A percentile compares a stretch with the other conserved stretches of the same genome.
Conservation (phyloP, 2,797 vertebrate species). For the Myripristis jacobus region DNA sequence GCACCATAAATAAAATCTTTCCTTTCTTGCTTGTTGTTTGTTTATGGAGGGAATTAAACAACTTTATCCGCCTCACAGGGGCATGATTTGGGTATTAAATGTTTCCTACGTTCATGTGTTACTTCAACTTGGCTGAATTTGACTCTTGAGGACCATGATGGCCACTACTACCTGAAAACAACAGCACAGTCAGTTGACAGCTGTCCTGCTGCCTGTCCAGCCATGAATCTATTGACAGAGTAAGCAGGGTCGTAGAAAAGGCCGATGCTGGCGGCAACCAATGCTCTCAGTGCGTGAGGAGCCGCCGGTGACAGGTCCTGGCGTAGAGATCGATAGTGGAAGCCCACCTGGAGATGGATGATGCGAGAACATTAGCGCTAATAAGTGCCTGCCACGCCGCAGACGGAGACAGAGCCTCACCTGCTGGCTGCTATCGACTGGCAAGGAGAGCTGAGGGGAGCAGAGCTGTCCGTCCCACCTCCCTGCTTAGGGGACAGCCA, state of each 20-base stretch:
- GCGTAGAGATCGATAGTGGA: constrained; percentile 73
- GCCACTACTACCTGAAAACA: background rate
- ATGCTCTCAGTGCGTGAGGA: constrained; percentile 35
- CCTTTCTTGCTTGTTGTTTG: too few species aligned
- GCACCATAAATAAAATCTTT: too few species aligned
- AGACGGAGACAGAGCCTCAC: constrained; percentile 58
- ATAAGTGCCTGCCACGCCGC: constrained; percentile 73
- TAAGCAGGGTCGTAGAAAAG: constrained; percentile 38
- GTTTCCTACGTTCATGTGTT: background rate
- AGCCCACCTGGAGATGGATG: constrained; percentile 80
- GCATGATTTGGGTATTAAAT: too few species aligned
- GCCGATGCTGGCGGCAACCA: constrained; percentile 48
- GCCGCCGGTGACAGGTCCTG: constrained; percentile 57
- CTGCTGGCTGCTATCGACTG: constrained; percentile 77
- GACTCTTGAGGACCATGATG: constrained; percentile 7
- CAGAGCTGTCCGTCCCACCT: constrained; percentile 61
- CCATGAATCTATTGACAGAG: constrained; percentile 59
- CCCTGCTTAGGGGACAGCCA: constrained; percentile 26
- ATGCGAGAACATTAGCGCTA: constrained; percentile 76
- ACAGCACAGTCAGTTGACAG: constrained; percentile 21
- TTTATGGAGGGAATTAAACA: too few species aligned
- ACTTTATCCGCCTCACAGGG: too few species aligned
- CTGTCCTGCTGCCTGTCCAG: constrained; percentile 19
- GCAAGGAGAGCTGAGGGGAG: constrained; percentile 36
- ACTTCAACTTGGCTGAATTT: constrained; percentile 10